phyloP scores from a whole-genome alignment of 2,888 invertebrate species.

The Clunio marinus region DNA sequence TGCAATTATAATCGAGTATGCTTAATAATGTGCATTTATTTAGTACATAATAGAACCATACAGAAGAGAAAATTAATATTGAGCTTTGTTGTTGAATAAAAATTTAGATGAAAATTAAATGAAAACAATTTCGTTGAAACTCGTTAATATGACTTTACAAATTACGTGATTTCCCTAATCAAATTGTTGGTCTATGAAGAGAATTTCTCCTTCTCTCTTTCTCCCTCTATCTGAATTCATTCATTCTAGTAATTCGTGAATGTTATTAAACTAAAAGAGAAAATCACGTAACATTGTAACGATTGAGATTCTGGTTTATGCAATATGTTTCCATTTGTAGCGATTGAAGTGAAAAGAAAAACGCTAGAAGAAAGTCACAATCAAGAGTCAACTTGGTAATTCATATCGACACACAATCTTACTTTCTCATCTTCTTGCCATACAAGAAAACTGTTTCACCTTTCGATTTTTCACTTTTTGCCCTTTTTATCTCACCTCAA shows the following conservation, averaged over 20 bases:
- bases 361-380: not conserved
- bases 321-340: slow-evolving; percentile 36
- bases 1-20: no score
- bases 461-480: not conserved
- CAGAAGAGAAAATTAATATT: no score
- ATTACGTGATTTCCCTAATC: slow-evolving; percentile 34
- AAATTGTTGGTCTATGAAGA: no score
- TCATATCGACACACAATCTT: no score
- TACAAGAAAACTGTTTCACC: not conserved
- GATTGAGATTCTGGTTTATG: not conserved
- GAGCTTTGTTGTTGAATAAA: not conserved
- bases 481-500: not conserved
- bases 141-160: slow-evolving; percentile 28
- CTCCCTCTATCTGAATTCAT: not conserved
- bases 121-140: not conserved
- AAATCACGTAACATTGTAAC: slow-evolving; percentile 36
- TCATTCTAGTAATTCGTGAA: no score
- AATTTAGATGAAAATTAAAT: not conserved
- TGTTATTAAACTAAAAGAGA: not conserved
- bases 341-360: not conserved
- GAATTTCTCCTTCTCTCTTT: slow-evolving; percentile 10
- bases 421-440: not conserved
- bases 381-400: no score
- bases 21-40: no score
- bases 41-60: no score